A percentile compares a stretch with the other conserved stretches of the same genome.
phyloP scores from a whole-genome alignment of 2,113 vertebrate genomes.

The Dascyllus trimaculatus region DNA sequence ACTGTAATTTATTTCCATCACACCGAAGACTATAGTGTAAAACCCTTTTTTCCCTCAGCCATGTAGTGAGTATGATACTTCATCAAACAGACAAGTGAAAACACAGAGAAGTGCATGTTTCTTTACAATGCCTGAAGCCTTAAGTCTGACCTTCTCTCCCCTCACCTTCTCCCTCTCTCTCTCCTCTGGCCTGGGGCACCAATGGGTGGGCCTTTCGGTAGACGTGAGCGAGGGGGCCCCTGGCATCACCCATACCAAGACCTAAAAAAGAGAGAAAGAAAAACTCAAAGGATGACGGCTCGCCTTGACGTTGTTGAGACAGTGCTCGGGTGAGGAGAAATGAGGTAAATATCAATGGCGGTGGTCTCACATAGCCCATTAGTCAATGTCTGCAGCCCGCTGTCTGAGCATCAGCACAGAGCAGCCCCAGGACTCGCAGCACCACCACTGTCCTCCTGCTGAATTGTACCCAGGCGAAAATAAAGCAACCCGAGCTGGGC shows the following conservation, averaged over 20 bases:
- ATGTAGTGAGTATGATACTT: constrained; percentile 62
- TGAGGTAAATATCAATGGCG: constrained; percentile 80
- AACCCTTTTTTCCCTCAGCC: constrained; percentile 23
- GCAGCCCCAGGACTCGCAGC: constrained; percentile 65
- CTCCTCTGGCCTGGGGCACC: constrained; percentile 63
- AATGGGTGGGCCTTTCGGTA: constrained; percentile 59
- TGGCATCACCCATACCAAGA: constrained; percentile 59
- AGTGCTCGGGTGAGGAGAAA: constrained; percentile 72
- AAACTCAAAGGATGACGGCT: constrained; percentile 56
- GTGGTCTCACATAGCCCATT: constrained; percentile 83
- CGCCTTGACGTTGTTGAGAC: constrained; percentile 75
- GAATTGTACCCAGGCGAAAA: constrained; percentile 77
- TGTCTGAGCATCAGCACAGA: constrained; percentile 71
- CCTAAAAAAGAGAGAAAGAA: constrained; percentile 53
- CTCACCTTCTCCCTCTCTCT: constrained; percentile 61
- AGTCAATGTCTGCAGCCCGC: constrained; percentile 72
- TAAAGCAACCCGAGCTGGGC: constrained; percentile 83
- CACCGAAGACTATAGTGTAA: constrained; percentile 9
- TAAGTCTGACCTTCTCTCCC: constrained; percentile 76
- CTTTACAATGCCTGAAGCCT: constrained; percentile 66
- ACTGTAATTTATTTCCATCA: constrained; percentile 42
- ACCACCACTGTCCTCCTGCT: constrained; percentile 78
- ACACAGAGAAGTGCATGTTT: constrained; percentile 73
- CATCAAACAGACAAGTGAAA: constrained; percentile 81
- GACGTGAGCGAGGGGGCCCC: constrained; percentile 32